These are phyloP conservation scores for Panzeria rudis DNA, from an alignment of 2,888 invertebrate species.

Conservation along the genomic window DNA sequence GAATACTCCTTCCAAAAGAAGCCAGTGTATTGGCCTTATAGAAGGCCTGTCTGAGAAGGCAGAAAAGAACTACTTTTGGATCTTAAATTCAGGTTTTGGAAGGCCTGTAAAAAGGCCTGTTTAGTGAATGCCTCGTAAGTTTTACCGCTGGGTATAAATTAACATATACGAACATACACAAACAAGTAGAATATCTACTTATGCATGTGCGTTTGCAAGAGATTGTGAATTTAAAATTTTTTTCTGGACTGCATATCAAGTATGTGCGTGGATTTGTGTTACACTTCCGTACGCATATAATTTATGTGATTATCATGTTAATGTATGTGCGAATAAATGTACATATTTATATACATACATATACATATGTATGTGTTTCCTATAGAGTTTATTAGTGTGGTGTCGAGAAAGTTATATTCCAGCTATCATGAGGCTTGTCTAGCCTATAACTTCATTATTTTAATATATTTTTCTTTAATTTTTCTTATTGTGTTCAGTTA, in stretches of 20 bases:
- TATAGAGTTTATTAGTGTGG: constrained; percentile 9
- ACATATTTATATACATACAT: neutral
- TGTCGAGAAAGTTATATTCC: neutral
- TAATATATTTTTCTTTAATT: no score
- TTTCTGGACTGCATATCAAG: constrained; percentile 70
- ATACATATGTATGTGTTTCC: neutral
- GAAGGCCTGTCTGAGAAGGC: no score
- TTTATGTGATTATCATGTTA: constrained; percentile 67
- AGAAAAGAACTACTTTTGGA: no score
- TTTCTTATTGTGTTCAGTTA: no score
- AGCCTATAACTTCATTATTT: no score
- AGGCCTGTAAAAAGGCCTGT: no score
- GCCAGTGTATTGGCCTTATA: no score
- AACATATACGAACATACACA: neutral
- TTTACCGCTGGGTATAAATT: constrained; percentile 1
- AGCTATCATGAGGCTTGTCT: no score
- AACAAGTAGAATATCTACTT: constrained; percentile 33
- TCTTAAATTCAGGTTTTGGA: no score
- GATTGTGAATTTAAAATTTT: constrained; percentile 39
- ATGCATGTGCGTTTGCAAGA: constrained; percentile 47
- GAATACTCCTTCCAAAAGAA: no score
- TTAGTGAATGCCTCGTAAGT: no score
- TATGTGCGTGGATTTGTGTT: constrained; percentile 50
- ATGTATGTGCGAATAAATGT: constrained; percentile 33
- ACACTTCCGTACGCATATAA: constrained; percentile 71